A percentile compares a stretch with the other conserved stretches of the same genome.
Conservation (phyloP, 1,140 invertebrate genomes). For the Drosophila navojoa region DNA sequence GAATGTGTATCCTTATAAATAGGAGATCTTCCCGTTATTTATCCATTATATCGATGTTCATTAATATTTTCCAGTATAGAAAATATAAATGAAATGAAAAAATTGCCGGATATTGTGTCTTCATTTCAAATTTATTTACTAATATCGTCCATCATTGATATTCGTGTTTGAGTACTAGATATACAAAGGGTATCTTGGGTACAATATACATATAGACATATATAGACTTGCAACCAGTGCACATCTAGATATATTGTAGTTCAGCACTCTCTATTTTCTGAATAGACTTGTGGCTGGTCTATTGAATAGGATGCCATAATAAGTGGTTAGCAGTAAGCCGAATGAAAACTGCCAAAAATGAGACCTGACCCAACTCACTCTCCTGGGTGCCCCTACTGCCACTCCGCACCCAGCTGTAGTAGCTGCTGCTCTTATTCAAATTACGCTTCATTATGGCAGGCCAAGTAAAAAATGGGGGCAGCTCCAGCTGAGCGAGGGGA, state of each 20-base stretch:
- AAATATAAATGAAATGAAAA: no score
- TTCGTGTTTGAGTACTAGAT: no score
- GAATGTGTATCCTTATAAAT: no score
- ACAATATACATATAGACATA: no score
- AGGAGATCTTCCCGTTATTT: no score
- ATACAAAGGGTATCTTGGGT: no score
- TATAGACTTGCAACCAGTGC: no score
- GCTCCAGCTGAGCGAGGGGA: background rate
- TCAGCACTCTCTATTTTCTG: background rate
- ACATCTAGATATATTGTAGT: background rate
- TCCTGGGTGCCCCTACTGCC: background rate
- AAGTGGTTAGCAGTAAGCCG: slow-evolving; percentile 69
- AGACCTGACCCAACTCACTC: background rate
- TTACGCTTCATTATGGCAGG: slow-evolving; percentile 75
- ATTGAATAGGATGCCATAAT: slow-evolving; percentile 55
- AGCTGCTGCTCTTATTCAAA: slow-evolving; percentile 68
- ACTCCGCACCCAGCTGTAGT: background rate
- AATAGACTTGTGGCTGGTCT: slow-evolving; percentile 21
- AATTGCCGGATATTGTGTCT: no score
- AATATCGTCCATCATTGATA: no score
- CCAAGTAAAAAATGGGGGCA: slow-evolving; percentile 28
- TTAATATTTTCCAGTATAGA: no score
- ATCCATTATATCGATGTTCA: no score
- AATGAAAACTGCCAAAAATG: slow-evolving; percentile 62
- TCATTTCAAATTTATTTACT: no score